Conservation (phyloP, 2,113 vertebrate species). For the Todiramphus saurophagus region DNA sequence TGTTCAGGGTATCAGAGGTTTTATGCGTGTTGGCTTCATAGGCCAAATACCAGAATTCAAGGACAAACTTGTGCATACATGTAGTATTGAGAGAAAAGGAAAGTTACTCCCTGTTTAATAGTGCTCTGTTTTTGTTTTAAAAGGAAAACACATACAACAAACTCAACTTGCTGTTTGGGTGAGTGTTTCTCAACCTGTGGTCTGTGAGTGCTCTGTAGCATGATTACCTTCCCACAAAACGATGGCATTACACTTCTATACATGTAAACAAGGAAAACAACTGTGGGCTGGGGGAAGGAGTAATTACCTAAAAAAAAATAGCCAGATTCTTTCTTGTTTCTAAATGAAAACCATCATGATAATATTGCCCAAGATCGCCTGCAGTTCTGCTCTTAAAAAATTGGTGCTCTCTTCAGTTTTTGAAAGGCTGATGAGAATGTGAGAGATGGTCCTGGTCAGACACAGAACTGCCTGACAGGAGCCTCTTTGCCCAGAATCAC, state of each 20-base stretch:
- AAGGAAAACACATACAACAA: conserved; percentile 34
- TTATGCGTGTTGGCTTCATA: conserved; percentile 14
- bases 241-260: background rate
- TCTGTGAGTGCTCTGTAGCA: conserved; percentile 7
- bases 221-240: conserved; percentile 29
- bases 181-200: conserved; percentile 42
- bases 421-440: background rate
- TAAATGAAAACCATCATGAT: background rate
- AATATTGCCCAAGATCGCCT: background rate
- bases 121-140: conserved; percentile 23
- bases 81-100: conserved; percentile 28
- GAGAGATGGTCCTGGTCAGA: background rate
- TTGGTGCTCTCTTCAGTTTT: background rate
- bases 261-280: conserved; percentile 48
- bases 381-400: background rate
- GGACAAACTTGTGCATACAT: conserved; percentile 54
- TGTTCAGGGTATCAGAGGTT: background rate
- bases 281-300: background rate
- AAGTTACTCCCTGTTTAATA: conserved; percentile 40
- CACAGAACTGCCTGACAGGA: background rate
- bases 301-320: conserved; percentile 40
- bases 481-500: background rate
- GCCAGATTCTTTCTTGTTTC: background rate
- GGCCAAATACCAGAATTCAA: conserved; percentile 39
- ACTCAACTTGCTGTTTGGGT: conserved; percentile 43